These are phyloP conservation scores for Chloropsis hardwickii DNA, from an alignment of 2,113 vertebrate species.

Conservation along the genomic window DNA sequence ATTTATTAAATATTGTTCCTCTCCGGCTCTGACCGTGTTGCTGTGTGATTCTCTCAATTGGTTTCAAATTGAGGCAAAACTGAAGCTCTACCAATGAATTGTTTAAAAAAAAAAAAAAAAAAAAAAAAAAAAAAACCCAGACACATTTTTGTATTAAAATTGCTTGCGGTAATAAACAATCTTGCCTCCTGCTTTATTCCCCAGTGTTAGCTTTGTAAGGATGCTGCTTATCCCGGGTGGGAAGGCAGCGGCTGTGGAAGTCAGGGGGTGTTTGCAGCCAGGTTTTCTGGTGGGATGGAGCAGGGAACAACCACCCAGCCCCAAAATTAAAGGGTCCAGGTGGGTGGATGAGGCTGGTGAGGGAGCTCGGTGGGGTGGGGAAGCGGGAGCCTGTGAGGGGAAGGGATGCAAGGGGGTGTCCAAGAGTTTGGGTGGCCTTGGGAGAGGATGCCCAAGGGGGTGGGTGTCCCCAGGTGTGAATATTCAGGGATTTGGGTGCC, in stretches of 20 bases:
- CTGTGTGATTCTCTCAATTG: conserved; percentile 88
- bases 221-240: rapidly evolving
- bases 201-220: conserved; percentile 2
- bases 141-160: conserved; percentile 99
- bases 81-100: conserved; percentile 85
- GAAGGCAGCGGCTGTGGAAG: rapidly evolving
- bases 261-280: rapidly evolving
- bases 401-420: not conserved
- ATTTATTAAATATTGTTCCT: conserved; percentile 70
- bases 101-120: conserved; percentile 67
- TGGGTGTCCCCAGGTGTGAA: rapidly evolving
- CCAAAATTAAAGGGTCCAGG: not conserved
- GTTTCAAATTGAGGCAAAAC: conserved; percentile 78
- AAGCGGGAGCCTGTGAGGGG: not conserved
- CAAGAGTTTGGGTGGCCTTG: not conserved
- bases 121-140: not conserved
- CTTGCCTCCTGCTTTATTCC: conserved; percentile 71
- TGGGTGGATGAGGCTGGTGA: not conserved
- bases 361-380: not conserved
- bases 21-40: conserved; percentile 76
- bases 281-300: not conserved
- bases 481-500: not conserved
- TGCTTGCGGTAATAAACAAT: conserved; percentile 91
- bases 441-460: not conserved
- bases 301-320: not conserved